A percentile compares a stretch with the other conserved stretches of the same genome.
phyloP scores from a whole-genome alignment of 2,888 invertebrate genomes.

The Eueremaeus valkanovi region DNA sequence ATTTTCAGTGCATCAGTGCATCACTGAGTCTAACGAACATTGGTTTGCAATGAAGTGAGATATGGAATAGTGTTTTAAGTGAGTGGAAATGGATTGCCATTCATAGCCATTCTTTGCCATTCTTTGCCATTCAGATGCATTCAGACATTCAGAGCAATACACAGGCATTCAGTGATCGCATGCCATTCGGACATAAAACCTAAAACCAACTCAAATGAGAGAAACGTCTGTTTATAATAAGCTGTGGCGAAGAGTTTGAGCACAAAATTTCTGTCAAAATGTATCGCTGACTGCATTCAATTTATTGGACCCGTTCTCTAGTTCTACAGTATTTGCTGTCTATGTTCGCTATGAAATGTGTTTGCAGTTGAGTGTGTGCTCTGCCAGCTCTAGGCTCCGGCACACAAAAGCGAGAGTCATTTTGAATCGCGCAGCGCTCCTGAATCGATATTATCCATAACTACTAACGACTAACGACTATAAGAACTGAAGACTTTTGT shows the following conservation, averaged over 20 bases:
- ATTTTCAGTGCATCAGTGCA: neutral
- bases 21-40: neutral
- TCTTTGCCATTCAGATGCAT: too few species aligned
- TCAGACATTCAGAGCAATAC: neutral
- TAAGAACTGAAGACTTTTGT: constrained; percentile 31
- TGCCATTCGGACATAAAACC: constrained; percentile 13
- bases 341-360: neutral
- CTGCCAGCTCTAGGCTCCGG: neutral
- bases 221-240: constrained; percentile 6
- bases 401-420: constrained; percentile 34
- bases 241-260: constrained; percentile 24
- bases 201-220: constrained; percentile 8
- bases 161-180: too few species aligned
- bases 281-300: constrained; percentile 2
- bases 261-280: constrained; percentile 1
- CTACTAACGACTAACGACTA: constrained; percentile 18
- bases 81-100: constrained; percentile 21
- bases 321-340: too few species aligned
- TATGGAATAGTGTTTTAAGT: constrained; percentile 18
- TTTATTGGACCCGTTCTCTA: constrained; percentile 20
- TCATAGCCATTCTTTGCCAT: too few species aligned
- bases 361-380: neutral
- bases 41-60: constrained; percentile 2
- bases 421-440: constrained; percentile 31
- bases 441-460: constrained; percentile 35